These are phyloP conservation scores for Anthopleura xanthogrammica DNA, from an alignment of 92 coral and sea anemone genomes.

Conservation along the genomic window DNA sequence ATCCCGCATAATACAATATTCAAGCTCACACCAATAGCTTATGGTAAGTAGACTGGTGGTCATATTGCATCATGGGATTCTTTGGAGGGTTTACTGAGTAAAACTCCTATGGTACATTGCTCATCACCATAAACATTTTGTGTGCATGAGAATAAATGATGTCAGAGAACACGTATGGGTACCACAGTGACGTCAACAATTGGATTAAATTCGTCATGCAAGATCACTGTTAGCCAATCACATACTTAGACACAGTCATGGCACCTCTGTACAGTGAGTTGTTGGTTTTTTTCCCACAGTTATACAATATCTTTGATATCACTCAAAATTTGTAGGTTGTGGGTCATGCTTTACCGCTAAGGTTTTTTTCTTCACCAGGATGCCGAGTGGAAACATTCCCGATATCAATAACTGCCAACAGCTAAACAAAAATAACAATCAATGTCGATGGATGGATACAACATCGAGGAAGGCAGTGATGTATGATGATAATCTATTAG, in stretches of 20 bases:
- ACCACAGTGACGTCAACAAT: no score
- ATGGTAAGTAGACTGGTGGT: conserved; percentile 64
- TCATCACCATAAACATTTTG: not conserved
- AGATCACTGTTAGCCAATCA: not conserved
- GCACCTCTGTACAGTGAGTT: not conserved
- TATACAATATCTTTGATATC: not conserved
- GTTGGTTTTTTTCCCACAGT: no score
- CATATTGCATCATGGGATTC: not conserved
- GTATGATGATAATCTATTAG: not conserved
- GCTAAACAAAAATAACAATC: not conserved
- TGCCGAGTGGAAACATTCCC: conserved; percentile 78
- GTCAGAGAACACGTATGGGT: no score
- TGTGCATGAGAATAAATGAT: no score
- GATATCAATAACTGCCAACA: not conserved
- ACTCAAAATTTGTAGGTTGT: not conserved
- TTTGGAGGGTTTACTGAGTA: not conserved
- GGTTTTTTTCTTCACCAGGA: conserved; percentile 36
- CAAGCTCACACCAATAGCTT: conserved; percentile 96
- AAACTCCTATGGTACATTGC: not conserved
- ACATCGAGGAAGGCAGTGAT: not conserved
- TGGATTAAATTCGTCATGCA: no score
- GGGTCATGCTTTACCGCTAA: not conserved
- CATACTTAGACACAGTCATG: not conserved
- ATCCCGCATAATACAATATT: conserved; percentile 95
- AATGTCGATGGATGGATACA: not conserved